Evolutionary conservation across 1,140 invertebrate genomes (phyloP).

Genomic region (Drosophila melanica): DNA sequence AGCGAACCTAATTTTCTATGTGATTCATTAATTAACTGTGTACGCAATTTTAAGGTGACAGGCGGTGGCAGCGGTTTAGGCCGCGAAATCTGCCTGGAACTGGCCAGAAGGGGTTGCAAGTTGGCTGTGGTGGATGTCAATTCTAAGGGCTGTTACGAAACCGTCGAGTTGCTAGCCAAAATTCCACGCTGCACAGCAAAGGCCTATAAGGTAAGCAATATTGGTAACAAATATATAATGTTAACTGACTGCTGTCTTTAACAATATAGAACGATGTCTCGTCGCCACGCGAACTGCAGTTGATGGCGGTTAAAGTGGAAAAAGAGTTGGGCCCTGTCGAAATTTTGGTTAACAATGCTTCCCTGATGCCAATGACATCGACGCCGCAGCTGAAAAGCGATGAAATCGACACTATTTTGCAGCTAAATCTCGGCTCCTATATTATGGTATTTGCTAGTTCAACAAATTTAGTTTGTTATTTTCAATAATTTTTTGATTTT

Average conservation of each 20-base stretch:
- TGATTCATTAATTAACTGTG: neutral
- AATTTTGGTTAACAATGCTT: constrained; percentile 82
- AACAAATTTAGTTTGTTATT: neutral
- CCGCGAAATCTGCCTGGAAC: constrained; percentile 73
- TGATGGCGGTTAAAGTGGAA: constrained; percentile 78
- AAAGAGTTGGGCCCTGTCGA: constrained; percentile 82
- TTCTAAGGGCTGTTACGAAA: constrained; percentile 78
- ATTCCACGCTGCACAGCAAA: constrained; percentile 70
- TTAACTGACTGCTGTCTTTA: neutral
- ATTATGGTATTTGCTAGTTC: constrained; percentile 63
- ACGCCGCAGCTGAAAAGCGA: constrained; percentile 73
- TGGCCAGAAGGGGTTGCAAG: constrained; percentile 78
- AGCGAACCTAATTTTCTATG: neutral
- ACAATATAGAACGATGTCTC: constrained; percentile 77
- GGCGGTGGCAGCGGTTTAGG: constrained; percentile 82
- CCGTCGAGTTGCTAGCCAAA: constrained; percentile 68
- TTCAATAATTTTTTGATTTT: neutral
- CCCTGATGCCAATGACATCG: constrained; percentile 79
- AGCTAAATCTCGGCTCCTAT: constrained; percentile 79
- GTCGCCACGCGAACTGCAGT: constrained; percentile 70
- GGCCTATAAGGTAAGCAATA: constrained; percentile 72
- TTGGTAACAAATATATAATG: neutral
- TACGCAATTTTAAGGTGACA: constrained; percentile 60
- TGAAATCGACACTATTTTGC: constrained; percentile 76
- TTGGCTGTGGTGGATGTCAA: constrained; percentile 81